Percentiles rank a stretch among this genome's conserved stretches.
These are phyloP conservation scores for Exephanes ischioxanthus DNA, from an alignment of 2,888 invertebrate species.

Conservation along the genomic window DNA sequence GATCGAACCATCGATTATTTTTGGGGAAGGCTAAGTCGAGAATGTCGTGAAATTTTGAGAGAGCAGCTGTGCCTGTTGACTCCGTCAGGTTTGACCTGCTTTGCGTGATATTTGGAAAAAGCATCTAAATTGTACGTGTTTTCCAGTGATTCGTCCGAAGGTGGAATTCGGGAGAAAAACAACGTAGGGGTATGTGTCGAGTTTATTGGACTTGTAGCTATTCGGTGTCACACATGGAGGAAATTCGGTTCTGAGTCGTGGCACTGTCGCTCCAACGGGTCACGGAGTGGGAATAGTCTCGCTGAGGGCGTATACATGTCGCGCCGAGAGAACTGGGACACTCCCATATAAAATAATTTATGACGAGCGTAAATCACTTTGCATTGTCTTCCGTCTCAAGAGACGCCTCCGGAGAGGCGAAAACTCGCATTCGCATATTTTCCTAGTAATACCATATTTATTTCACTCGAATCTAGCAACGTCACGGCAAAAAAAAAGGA, in stretches of 20 bases:
- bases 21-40: not conserved
- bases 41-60: not conserved
- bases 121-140: not conserved
- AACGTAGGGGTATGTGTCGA: constrained; percentile 32
- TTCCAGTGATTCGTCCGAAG: not conserved
- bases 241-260: constrained; percentile 6
- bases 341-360: constrained; percentile 45
- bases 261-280: not conserved
- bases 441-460: not conserved
- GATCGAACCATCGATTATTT: not conserved
- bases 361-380: constrained; percentile 43
- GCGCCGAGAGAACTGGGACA: constrained; percentile 14
- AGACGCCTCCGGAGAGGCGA: constrained; percentile 15
- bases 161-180: constrained; percentile 2
- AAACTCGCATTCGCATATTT: constrained; percentile 28
- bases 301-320: not conserved
- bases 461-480: not conserved
- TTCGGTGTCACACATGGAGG: constrained; percentile 33
- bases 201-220: constrained; percentile 26
- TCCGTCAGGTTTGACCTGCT: not conserved
- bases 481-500: not conserved
- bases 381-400: constrained; percentile 36
- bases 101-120: not conserved
- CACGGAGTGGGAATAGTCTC: constrained; percentile 1
- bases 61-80: not conserved